phyloP scores from a whole-genome alignment of 30 jellyfish, hydroid and myxozoan genomes.

The Aurelia coerulea region DNA sequence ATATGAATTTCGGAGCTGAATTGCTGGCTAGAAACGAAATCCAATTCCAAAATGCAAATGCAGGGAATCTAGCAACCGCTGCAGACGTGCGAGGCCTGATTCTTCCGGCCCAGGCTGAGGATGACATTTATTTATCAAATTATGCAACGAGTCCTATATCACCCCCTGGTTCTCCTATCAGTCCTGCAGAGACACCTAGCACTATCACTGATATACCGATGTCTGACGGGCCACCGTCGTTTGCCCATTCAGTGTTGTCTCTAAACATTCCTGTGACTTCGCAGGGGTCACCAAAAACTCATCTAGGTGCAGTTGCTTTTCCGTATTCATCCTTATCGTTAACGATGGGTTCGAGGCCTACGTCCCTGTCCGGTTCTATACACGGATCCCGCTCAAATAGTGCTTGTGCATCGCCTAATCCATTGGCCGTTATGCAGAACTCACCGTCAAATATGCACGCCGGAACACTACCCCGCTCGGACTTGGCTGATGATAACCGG shows the following conservation, averaged over 20 bases:
- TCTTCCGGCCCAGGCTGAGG: conserved; percentile 23
- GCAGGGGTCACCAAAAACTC: conserved; percentile 51
- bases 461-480: background rate
- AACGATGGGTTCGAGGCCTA: conserved; percentile 67
- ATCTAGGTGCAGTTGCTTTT: conserved; percentile 60
- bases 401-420: conserved; percentile 75
- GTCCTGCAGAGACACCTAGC: conserved; percentile 47
- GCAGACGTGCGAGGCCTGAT: background rate
- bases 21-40: background rate
- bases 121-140: conserved; percentile 11
- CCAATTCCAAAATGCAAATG: background rate
- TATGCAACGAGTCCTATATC: conserved; percentile 78
- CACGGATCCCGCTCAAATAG: conserved; percentile 80
- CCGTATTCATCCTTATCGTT: conserved; percentile 89
- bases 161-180: conserved; percentile 92
- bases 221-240: conserved; percentile 21
- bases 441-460: conserved; percentile 22
- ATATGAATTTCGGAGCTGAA: background rate
- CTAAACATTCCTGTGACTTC: conserved; percentile 20
- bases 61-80: background rate
- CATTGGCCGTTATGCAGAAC: conserved; percentile 24
- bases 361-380: conserved; percentile 47
- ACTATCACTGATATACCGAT: background rate
- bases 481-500: background rate
- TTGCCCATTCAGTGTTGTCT: conserved; percentile 55